phyloP scores from a whole-genome alignment of 2,797 vertebrate genomes.

The Simalia tracyae region DNA sequence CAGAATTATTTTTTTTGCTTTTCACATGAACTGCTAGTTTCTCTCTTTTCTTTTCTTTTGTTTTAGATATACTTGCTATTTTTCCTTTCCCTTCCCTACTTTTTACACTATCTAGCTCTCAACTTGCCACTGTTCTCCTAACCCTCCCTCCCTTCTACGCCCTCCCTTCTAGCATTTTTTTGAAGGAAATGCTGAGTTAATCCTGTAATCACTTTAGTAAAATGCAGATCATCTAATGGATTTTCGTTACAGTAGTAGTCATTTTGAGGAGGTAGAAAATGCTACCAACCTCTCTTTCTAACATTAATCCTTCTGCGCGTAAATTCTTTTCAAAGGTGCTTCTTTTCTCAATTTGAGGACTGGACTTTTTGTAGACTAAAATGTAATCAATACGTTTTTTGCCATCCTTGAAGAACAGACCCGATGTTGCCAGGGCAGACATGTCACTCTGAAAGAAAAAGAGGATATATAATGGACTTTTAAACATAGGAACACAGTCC shows the following conservation, averaged over 20 bases:
- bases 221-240: background rate
- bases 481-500: background rate
- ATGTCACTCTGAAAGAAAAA: constrained; percentile 73
- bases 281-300: constrained; percentile 91
- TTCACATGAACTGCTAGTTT: background rate
- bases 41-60: background rate
- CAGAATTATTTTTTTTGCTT: background rate
- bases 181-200: background rate
- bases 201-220: background rate
- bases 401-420: constrained; percentile 93
- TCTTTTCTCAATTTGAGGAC: constrained; percentile 92
- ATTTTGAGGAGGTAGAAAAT: background rate
- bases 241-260: background rate
- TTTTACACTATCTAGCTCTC: background rate
- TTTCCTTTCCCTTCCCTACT: background rate
- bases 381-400: constrained; percentile 98
- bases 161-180: background rate
- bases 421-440: constrained; percentile 76
- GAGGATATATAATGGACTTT: background rate
- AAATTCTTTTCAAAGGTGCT: constrained; percentile 97
- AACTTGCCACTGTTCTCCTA: background rate
- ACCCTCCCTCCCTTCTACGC: background rate
- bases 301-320: constrained; percentile 93
- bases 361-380: constrained; percentile 97
- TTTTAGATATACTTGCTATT: background rate